Evolutionary conservation across 2,888 invertebrate species (phyloP).

Genomic region (Platycheirus albimanus): DNA sequence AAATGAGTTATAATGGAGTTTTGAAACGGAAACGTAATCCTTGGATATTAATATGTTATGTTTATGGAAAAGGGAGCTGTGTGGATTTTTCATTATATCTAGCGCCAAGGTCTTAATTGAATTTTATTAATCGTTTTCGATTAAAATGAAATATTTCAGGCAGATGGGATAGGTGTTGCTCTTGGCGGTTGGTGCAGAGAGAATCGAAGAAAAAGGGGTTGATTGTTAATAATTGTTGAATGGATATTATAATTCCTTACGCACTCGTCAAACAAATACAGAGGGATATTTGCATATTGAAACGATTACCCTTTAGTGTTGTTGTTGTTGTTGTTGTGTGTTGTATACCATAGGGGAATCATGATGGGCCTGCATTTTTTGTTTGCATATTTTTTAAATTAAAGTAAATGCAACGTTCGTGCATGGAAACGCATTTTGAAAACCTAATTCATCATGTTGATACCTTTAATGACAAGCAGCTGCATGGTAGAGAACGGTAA

Average conservation of each 20-base stretch:
- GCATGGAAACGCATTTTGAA: constrained; percentile 13
- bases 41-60: constrained; percentile 37
- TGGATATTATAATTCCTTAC: constrained; percentile 15
- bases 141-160: constrained; percentile 65
- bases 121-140: constrained; percentile 72
- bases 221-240: constrained; percentile 14
- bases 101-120: constrained; percentile 54
- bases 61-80: constrained; percentile 15
- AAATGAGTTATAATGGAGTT: constrained; percentile 52
- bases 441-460: constrained; percentile 32
- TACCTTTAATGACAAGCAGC: constrained; percentile 10
- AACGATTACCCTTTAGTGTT: constrained; percentile 8
- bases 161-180: constrained; percentile 52
- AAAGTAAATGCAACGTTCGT: constrained; percentile 17
- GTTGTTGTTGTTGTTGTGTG: too few species aligned
- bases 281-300: constrained; percentile 25
- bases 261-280: constrained; percentile 7
- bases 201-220: constrained; percentile 8
- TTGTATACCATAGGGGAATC: constrained; percentile 8
- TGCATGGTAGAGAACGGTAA: not conserved
- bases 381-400: not conserved
- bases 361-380: constrained; percentile 20
- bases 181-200: not conserved
- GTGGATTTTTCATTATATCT: constrained; percentile 30
- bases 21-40: constrained; percentile 51